A percentile compares a stretch with the other conserved stretches of the same genome.
Evolutionary conservation across 1,140 invertebrate genomes (phyloP).

Genomic region (Drosophila nigromelanica): DNA sequence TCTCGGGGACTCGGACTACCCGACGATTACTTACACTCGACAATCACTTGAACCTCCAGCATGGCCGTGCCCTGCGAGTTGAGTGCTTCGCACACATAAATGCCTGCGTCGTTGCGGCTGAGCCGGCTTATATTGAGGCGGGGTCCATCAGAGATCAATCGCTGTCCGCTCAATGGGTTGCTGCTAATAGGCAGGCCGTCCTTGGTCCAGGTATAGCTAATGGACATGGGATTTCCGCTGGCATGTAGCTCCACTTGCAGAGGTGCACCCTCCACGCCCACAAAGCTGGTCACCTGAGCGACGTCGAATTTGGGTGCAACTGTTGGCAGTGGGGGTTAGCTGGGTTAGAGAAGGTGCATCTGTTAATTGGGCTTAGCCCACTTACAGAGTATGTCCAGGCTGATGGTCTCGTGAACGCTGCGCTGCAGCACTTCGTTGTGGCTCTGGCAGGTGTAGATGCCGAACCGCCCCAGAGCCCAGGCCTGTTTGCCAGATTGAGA

Average conservation of each 20-base stretch:
- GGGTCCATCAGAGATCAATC: conserved; percentile 90
- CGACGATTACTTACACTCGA: conserved; percentile 92
- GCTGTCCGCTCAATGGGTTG: conserved; percentile 82
- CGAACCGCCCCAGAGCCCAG: conserved; percentile 92
- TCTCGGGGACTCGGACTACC: neutral
- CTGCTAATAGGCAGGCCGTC: conserved; percentile 88
- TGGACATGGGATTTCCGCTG: conserved; percentile 92
- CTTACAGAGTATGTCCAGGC: conserved; percentile 95
- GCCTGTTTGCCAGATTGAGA: conserved; percentile 88
- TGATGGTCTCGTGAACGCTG: conserved; percentile 94
- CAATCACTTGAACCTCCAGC: conserved; percentile 92
- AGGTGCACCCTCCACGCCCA: conserved; percentile 93
- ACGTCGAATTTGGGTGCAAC: conserved; percentile 90
- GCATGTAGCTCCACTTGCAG: conserved; percentile 91
- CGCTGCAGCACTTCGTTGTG: conserved; percentile 92
- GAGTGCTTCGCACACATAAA: conserved; percentile 93
- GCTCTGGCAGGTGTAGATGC: conserved; percentile 96
- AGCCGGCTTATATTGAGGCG: conserved; percentile 93
- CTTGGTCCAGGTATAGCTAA: conserved; percentile 94
- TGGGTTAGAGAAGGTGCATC: neutral
- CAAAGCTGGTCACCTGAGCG: conserved; percentile 86
- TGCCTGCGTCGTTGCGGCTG: conserved; percentile 92
- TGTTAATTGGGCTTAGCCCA: conserved; percentile 54
- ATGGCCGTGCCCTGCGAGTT: conserved; percentile 94
- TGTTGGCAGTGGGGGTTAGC: conserved; percentile 68